phyloP scores from a whole-genome alignment of 2,888 invertebrate species.

The Geophilus truncorum region DNA sequence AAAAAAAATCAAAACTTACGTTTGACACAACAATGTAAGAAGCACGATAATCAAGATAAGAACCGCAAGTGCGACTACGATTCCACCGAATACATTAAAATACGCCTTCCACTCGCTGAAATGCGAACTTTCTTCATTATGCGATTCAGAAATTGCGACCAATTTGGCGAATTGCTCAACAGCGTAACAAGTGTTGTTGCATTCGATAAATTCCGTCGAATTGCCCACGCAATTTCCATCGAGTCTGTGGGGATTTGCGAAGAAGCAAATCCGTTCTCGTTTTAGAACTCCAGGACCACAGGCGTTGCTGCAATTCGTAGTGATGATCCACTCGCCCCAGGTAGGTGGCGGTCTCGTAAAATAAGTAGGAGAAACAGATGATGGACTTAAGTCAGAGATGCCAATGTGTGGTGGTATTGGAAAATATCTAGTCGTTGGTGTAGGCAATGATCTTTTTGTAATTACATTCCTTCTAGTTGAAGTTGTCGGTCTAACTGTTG shows the following conservation, averaged over 20 bases:
- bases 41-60: background rate
- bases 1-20: background rate
- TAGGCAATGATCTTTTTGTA: too few relatives aligned
- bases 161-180: too few relatives aligned
- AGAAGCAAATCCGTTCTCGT: background rate
- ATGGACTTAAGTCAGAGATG: too few relatives aligned
- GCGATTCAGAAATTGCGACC: too few relatives aligned
- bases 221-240: background rate
- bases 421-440: background rate
- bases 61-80: background rate
- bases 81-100: background rate
- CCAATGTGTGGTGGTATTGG: too few relatives aligned
- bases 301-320: background rate
- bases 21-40: background rate
- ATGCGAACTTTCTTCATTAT: too few relatives aligned
- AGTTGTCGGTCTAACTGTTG: background rate
- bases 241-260: background rate
- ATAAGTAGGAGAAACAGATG: too few relatives aligned
- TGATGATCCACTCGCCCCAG: background rate
- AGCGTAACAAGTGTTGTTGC: background rate
- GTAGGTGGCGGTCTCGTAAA: background rate
- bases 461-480: too few relatives aligned
- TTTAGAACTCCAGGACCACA: background rate
- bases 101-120: background rate
- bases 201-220: background rate